Conservation (phyloP, 2,797 vertebrate genomes). For the Lerista edwardsae region DNA sequence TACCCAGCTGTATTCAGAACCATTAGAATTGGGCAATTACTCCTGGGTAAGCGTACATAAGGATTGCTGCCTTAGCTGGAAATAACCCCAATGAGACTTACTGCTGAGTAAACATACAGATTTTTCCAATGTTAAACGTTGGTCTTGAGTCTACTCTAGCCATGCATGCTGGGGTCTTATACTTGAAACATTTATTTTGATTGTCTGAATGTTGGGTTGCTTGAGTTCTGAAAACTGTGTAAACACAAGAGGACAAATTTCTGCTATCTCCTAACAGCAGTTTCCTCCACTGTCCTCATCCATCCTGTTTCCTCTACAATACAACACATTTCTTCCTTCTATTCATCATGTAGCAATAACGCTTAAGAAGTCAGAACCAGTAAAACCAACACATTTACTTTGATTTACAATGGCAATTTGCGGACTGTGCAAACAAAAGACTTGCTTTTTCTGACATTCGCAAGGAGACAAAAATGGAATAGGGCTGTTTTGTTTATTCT, state of each 20-base stretch:
- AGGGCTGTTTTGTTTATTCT: neutral
- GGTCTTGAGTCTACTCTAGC: too few species aligned
- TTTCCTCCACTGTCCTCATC: constrained; percentile 4
- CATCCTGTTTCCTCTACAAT: constrained; percentile 27
- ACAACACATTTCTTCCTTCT: neutral
- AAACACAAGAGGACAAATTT: neutral
- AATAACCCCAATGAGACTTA: too few species aligned
- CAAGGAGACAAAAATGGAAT: neutral
- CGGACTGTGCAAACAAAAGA: neutral
- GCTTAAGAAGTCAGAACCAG: neutral
- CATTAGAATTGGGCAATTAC: too few species aligned
- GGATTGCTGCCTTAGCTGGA: too few species aligned
- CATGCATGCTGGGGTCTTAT: neutral
- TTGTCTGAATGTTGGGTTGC: neutral
- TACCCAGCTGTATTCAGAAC: neutral
- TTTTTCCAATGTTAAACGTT: too few species aligned
- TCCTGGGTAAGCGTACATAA: too few species aligned
- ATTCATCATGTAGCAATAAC: neutral
- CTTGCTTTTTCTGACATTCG: neutral
- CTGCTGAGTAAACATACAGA: too few species aligned
- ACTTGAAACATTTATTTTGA: neutral
- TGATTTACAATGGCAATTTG: too few species aligned
- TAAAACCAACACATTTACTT: neutral
- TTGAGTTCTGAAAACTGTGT: neutral
- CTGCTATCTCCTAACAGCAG: constrained; percentile 11